phyloP scores from a whole-genome alignment of 2,888 invertebrate species.

The Geophilus truncorum region DNA sequence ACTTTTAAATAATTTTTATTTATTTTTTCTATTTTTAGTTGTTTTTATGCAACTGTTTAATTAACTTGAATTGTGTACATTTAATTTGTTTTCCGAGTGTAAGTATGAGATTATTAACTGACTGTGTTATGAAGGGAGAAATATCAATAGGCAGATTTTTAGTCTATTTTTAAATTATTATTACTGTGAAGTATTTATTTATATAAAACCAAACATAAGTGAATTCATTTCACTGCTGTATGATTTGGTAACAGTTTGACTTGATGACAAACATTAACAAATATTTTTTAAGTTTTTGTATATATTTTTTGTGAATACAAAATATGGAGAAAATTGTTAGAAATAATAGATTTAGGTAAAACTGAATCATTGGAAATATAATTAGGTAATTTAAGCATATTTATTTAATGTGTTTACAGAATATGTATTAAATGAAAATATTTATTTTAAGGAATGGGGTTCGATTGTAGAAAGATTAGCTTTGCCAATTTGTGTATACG shows the following conservation, averaged over 20 bases:
- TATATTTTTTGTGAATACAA: conserved; percentile 19
- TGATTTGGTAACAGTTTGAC: not conserved
- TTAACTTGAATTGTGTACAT: not conserved
- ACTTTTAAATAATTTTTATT: not conserved
- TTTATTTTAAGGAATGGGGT: not conserved
- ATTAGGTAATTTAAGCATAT: not conserved
- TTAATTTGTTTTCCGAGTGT: not conserved
- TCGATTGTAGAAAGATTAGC: not conserved
- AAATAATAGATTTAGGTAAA: not conserved
- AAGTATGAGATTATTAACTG: not conserved
- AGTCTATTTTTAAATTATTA: conserved; percentile 16
- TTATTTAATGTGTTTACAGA: not conserved
- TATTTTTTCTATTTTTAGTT: not conserved
- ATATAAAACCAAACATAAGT: not conserved
- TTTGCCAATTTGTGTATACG: conserved; percentile 3
- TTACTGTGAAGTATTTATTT: conserved; percentile 6
- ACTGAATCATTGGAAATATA: not conserved
- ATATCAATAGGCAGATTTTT: conserved; percentile 2
- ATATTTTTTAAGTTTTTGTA: not conserved
- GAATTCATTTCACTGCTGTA: not conserved
- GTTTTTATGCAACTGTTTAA: not conserved
- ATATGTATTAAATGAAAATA: not conserved
- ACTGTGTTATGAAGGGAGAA: not conserved
- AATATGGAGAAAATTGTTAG: not conserved
- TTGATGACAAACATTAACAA: not conserved